A percentile compares a stretch with the other conserved stretches of the same genome.
Evolutionary conservation across 2,113 vertebrate species (phyloP).

Genomic region (Phalacrocorax carbo): DNA sequence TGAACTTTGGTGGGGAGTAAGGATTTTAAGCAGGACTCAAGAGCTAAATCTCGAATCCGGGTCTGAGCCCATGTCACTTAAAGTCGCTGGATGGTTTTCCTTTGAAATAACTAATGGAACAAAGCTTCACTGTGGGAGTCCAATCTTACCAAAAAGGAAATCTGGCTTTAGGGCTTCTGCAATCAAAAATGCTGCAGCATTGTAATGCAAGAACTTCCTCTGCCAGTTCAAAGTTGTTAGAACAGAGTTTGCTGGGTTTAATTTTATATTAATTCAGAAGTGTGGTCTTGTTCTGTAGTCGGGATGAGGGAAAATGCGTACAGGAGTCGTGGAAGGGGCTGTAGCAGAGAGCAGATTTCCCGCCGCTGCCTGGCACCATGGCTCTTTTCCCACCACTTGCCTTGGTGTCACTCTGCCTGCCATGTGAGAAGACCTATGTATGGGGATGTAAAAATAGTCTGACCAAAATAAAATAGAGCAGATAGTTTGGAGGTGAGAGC

Average conservation of each 20-base stretch:
- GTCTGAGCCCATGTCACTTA: not conserved
- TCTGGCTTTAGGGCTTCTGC: not conserved
- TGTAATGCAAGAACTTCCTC: constrained; percentile 23
- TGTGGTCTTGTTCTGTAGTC: not conserved
- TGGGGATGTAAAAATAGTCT: not conserved
- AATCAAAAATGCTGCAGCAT: not conserved
- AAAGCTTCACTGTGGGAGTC: not conserved
- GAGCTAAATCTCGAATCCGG: not conserved
- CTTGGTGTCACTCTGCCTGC: not conserved
- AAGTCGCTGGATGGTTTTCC: not conserved
- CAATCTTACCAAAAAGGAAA: constrained; percentile 14
- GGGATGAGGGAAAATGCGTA: accelerated
- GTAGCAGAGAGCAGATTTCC: not conserved
- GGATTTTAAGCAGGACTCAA: not conserved
- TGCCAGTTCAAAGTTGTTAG: constrained; percentile 11
- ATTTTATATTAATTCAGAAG: constrained; percentile 2
- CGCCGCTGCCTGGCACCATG: not conserved
- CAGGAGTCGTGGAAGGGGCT: not conserved
- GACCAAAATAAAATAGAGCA: not conserved
- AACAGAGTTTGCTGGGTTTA: not conserved
- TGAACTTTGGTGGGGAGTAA: not conserved
- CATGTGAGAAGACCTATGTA: not conserved
- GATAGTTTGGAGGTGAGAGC: not conserved
- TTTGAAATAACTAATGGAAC: not conserved
- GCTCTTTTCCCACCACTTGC: not conserved